Base-by-base conservation (phyloP, 2,797 vertebrate genomes). In the Gymnothorax javanicus region DNA sequence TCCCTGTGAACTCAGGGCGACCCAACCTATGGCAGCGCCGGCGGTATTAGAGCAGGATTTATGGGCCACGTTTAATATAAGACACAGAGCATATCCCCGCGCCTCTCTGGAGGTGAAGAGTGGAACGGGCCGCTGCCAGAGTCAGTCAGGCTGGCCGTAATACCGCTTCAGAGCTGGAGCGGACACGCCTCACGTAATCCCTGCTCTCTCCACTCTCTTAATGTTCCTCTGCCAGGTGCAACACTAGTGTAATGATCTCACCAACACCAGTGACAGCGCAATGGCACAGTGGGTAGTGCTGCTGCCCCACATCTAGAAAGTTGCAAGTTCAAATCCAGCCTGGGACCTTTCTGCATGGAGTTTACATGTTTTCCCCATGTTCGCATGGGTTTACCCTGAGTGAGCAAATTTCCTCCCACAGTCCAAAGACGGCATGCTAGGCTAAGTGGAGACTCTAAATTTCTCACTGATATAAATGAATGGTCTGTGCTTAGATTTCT, bases 1-100 rank as follows among this genome's bases (percentile, higher is more conserved):
- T 85, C 89, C 93, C 86, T 77, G 86, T 90, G 93, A 33, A 91
- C 91, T 88, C 91, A 89, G 56, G 43, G 89, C 90, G 93, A 94
- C 91, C 93, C 92, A 86, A 87, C 89, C 90, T 86, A 64, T 88
- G 86, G 87, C 89, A 89, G 91, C 88, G 91, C 82, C 73, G 88
- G 88, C 90, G 81, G 86, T 84, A 91, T 91, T 90, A 56, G 52
- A n/a, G 50, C 77, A 54, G 77, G 77, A 52, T 23, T 81, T 81
- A 23, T 54, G 3, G 52, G 50, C 56, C 77, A 17, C 50, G 2
- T 54, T 81, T 81, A 81, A 81, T 81, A 54, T 17, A 33, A 50
- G 73, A 77, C 73, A 20, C 73, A 13, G 73, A 77, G 50, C 77
- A 27, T 56, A 56, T 81, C 52, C 50, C 20, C 20, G 20, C 20